These are phyloP conservation scores for Noctua janthina DNA, from an alignment of 2,888 invertebrate genomes.

Conservation along the genomic window DNA sequence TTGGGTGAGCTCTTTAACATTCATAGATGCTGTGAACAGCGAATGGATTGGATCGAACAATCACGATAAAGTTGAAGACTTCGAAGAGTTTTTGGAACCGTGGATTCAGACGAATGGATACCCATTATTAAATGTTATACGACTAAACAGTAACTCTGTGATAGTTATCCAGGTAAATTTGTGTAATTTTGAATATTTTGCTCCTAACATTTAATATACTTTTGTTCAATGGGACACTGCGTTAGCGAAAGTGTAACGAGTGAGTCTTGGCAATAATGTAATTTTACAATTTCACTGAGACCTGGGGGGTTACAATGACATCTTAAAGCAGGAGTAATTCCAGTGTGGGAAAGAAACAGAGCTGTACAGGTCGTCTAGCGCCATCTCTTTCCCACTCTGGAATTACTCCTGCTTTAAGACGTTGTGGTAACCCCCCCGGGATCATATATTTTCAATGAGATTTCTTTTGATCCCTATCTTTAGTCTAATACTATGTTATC, in stretches of 20 bases:
- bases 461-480: neutral
- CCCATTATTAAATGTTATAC: slow-evolving; percentile 61
- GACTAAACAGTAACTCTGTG: neutral
- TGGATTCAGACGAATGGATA: slow-evolving; percentile 78
- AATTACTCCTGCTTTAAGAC: too few relatives aligned
- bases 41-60: slow-evolving; percentile 62
- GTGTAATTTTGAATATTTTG: neutral
- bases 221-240: neutral
- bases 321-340: too few relatives aligned
- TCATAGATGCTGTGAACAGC: slow-evolving; percentile 78
- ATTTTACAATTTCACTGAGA: neutral
- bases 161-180: slow-evolving; percentile 73
- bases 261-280: neutral
- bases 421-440: too few relatives aligned
- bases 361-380: too few relatives aligned
- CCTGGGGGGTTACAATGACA: too few relatives aligned
- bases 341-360: too few relatives aligned
- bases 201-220: neutral
- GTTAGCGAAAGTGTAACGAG: too few relatives aligned
- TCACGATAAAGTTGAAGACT: slow-evolving; percentile 64
- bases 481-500: neutral
- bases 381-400: too few relatives aligned
- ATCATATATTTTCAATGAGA: neutral
- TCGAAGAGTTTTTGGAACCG: slow-evolving; percentile 74
- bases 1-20: slow-evolving; percentile 72